Evolutionary conservation across 2,888 invertebrate species (phyloP), one percentile per base, ranked within the genome.

Genomic region (Acleris cristana): DNA sequence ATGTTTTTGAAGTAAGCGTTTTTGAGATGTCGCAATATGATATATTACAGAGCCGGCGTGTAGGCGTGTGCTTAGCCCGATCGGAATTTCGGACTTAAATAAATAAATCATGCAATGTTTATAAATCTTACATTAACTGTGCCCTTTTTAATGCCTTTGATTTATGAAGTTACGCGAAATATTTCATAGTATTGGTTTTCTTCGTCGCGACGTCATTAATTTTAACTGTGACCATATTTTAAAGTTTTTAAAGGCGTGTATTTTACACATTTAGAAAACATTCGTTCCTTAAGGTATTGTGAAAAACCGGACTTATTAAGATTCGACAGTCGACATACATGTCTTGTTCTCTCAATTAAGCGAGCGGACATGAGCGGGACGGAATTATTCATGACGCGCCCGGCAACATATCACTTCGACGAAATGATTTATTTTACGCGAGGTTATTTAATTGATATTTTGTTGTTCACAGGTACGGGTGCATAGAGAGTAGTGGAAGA

Each of bases 1-100:
- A 90, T 90, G 91, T 91, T 92, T 90, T 90, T 89, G 87, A 88
- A 88, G 91, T 91, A 90, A 90, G 90, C 92, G 89, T 92, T 92
- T 92, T 92, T 91, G 90, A 92, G 87, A 89, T 92, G 92, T 92
- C 92, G 83, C 90, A 85, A 82, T 89, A 92, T 92, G 92, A 91
- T 92, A 91, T 89, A 90, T 87, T 69, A 67, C 72, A 85, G 85
- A 86, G 84, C 85, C 85, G 79, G 83, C 73, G 85, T 84, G 92
- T 90, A 86, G 92, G 92, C 91, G 92, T 40, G 84, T 87, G 91
- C 90, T 92, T 89, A 91, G 89, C 77, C 84, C 87, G 88, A 90
- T 92, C 87, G 87, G 90, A 83, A 90, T 92, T 91, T 91, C 82
- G 89, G 89, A 84, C 82, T 85, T 85, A 87, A 79, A 83, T 77